These are phyloP conservation scores for Camelus bactrianus DNA, from an alignment of 2,113 vertebrate species.

Conservation along the genomic window DNA sequence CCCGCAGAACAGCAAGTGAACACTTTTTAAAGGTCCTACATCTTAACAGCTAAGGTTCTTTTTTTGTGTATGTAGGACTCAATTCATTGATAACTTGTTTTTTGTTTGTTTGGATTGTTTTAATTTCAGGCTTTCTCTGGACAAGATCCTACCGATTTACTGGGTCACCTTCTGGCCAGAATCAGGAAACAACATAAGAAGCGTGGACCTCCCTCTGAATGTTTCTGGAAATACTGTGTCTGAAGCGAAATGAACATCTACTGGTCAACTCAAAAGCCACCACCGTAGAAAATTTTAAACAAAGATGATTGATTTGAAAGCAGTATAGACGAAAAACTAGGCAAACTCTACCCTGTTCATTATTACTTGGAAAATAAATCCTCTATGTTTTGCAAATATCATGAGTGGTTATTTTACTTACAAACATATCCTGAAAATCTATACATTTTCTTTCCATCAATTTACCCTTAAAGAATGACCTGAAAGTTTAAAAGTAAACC, in stretches of 20 bases:
- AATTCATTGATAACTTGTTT: not conserved
- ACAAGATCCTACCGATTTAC: constrained; percentile 72
- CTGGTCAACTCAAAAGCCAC: constrained; percentile 64
- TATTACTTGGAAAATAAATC: constrained; percentile 83
- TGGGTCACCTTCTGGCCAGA: constrained; percentile 81
- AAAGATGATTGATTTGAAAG: constrained; percentile 59
- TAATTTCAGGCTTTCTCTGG: constrained; percentile 75
- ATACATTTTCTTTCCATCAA: not conserved
- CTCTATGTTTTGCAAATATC: constrained; percentile 83
- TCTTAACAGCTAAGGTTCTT: not conserved
- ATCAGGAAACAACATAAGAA: constrained; percentile 84
- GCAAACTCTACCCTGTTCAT: constrained; percentile 31
- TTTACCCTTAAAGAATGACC: not conserved
- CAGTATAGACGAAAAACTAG: constrained; percentile 22
- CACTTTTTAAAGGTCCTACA: not conserved
- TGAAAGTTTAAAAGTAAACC: not conserved
- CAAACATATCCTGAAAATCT: not conserved
- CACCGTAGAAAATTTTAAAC: constrained; percentile 47
- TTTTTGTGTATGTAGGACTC: not conserved
- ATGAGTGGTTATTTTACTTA: constrained; percentile 55
- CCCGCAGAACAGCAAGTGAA: not conserved
- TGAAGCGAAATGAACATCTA: constrained; percentile 40
- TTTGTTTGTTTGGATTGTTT: not conserved
- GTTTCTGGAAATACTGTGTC: constrained; percentile 91
- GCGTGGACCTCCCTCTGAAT: constrained; percentile 82